Evolutionary conservation across 2,888 invertebrate genomes (phyloP), one percentile per base, ranked within the genome.

Genomic region (Arctia plantaginis): DNA sequence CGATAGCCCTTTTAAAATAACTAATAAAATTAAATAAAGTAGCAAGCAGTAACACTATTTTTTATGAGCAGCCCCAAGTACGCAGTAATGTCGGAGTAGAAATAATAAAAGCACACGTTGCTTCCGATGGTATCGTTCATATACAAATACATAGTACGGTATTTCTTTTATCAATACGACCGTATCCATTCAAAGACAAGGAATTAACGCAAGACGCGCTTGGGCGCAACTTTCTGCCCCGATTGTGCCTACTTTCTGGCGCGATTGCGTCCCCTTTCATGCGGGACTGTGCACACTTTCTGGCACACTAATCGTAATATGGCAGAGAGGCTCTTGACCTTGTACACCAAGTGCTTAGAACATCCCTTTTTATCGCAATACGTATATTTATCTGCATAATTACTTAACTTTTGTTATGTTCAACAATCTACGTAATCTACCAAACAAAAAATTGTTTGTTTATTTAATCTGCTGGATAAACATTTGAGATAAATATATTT

Each of bases 331-430:
- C n/a, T n/a, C 30, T 0, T 15, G 59, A 59, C 59, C 59, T 59
- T 27, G 27, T 15, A 27, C 27, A 4, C 2, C 0, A 27, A 15
- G 15, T 27, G n/a, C 39, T 15, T 27, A 18, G 18, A 39, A 44
- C 44, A 10, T 23, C 18, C 1, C 3, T 67, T 67, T 44, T 67
- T 55, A 78, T 73, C 75, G 81, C 83, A 82, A 68, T 79, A 79
- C 81, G 82, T 76, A 73, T 55, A 68, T 75, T 73, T 75, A 77
- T 81, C 82, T 59, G 44, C 64, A n/a, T 44, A 62, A 51, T 18
- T 70, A 75, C 75, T 76, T 78, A 75, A 30, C 15, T 62, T 30
- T 51, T 35, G 27, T 71, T 39, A 72, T 69, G 65, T 73, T 79
- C 77, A 71, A 67, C 71, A 67, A 66, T 64, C 70, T 71, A n/a